Evolutionary conservation across 1,140 invertebrate genomes (phyloP).

Genomic region (Microplitis demolitor): DNA sequence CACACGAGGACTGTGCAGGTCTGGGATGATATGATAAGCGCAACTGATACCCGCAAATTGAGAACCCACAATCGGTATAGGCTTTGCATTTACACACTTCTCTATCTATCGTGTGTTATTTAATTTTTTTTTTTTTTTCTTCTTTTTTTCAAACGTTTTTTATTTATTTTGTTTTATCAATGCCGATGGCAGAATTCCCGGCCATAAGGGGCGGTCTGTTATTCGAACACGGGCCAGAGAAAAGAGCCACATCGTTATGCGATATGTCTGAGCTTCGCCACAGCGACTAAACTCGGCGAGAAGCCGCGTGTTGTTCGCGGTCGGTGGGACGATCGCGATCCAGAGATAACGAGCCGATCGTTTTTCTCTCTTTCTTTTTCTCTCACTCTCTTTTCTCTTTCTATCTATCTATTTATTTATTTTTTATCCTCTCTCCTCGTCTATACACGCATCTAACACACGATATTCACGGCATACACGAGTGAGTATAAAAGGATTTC

Average conservation of each 20-base stretch:
- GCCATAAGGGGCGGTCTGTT: not conserved
- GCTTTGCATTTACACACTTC: not conserved
- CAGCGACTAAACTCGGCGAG: conserved; percentile 33
- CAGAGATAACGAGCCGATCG: conserved; percentile 39
- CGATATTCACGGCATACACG: no score
- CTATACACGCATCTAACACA: conserved; percentile 18
- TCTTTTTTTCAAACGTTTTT: not conserved
- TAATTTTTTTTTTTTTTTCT: not conserved
- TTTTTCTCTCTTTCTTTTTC: conserved; percentile 2
- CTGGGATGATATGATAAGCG: not conserved
- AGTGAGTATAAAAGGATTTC: conserved; percentile 17
- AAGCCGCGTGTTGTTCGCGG: conserved; percentile 35
- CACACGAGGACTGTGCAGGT: not conserved
- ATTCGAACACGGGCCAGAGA: conserved; percentile 3
- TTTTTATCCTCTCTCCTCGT: not conserved
- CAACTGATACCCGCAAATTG: not conserved
- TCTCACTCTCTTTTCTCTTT: no score
- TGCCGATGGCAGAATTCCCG: not conserved
- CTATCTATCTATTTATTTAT: conserved; percentile 15
- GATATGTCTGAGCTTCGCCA: not conserved
- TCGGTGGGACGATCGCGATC: conserved; percentile 38
- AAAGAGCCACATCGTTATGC: conserved; percentile 12
- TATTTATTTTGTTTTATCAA: not conserved
- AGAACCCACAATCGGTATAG: conserved; percentile 26
- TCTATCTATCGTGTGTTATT: not conserved